phyloP scores from a whole-genome alignment of 2,888 invertebrate species.

The Macaria notata region DNA sequence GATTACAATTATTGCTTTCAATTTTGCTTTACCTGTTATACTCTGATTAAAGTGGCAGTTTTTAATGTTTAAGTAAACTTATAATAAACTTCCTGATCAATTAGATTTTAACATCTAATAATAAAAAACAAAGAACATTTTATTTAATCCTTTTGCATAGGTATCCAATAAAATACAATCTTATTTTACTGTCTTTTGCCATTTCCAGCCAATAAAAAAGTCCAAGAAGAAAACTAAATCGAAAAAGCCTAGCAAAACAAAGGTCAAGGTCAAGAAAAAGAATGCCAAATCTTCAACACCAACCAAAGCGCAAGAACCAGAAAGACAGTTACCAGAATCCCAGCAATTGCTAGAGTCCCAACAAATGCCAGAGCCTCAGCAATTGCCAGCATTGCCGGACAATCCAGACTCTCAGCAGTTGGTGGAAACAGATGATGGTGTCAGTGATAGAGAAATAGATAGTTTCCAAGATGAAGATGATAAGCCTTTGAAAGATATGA shows the following conservation, averaged over 20 bases:
- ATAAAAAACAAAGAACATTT: too few species aligned
- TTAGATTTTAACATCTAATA: too few species aligned
- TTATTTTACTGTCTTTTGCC: too few species aligned
- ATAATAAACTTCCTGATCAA: too few species aligned
- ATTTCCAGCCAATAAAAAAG: slow-evolving; percentile 31
- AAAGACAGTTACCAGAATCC: not conserved
- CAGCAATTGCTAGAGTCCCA: not conserved
- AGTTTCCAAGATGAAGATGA: slow-evolving; percentile 7
- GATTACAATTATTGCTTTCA: too few species aligned
- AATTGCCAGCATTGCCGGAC: too few species aligned
- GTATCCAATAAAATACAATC: too few species aligned
- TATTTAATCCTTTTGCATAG: too few species aligned
- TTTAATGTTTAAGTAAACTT: too few species aligned
- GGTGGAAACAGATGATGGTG: slow-evolving; percentile 1
- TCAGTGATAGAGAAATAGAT: slow-evolving; percentile 8
- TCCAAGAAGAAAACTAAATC: slow-evolving; percentile 34
- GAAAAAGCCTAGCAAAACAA: slow-evolving; percentile 28
- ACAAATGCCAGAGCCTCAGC: not conserved
- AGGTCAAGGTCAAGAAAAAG: slow-evolving; percentile 33
- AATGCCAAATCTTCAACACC: slow-evolving; percentile 12
- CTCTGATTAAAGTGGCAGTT: too few species aligned
- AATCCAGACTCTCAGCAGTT: too few species aligned
- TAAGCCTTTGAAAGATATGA: slow-evolving; percentile 1
- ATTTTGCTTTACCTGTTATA: too few species aligned
- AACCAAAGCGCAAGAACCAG: slow-evolving; percentile 2